Base-by-base conservation (phyloP, 2,888 invertebrate genomes). In the Pseudococcus jackbeardsleyi region DNA sequence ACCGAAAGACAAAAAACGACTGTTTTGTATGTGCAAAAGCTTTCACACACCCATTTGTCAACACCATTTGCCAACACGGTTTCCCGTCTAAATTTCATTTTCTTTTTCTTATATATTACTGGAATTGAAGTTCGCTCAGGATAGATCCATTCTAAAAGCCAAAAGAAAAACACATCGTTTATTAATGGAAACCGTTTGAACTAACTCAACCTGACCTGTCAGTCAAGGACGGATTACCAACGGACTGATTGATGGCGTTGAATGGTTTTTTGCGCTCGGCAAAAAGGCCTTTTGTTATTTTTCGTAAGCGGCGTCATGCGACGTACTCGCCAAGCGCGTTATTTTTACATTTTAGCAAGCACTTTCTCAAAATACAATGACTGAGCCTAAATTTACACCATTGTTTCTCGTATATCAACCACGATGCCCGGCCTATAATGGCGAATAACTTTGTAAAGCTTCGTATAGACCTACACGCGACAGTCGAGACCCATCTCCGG, bases 221-320 rank as follows among this genome's bases (percentile, higher is more conserved):
- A 86, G 86, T 86, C 86, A 86, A 86, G 86, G 86, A 86, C 86
- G 86, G 86, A 86, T 86, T 86, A 86, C 86, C 86, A 26, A 72
- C 33, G 59, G 64, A 86, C 86, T 86, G 86, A 86, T 86, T 86
- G 86, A 86, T 86, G 86, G 86, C 86, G 64, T 68, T 86, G 86
- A 86, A 59, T 59, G 85, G 64, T 85, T 85, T 72, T 79, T 79
- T 79, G 79, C 79, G 79, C 79, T 79, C 33, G 26, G 79, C 42
- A 79, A 72, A 72, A 79, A 79, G 79, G 46, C 42, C 79, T 79
- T 79, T 79, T 79, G 79, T 79, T 79, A 79, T 79, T 79, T 79
- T 79, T 79, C 79, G 26, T 79, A 39, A 46, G n/a, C 42, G 39
- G 39, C 72, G 72, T 72, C 72, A 72, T 72, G 33, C 79, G 42